phyloP scores from a whole-genome alignment of 2,888 invertebrate species.

The Amiota mariae region DNA sequence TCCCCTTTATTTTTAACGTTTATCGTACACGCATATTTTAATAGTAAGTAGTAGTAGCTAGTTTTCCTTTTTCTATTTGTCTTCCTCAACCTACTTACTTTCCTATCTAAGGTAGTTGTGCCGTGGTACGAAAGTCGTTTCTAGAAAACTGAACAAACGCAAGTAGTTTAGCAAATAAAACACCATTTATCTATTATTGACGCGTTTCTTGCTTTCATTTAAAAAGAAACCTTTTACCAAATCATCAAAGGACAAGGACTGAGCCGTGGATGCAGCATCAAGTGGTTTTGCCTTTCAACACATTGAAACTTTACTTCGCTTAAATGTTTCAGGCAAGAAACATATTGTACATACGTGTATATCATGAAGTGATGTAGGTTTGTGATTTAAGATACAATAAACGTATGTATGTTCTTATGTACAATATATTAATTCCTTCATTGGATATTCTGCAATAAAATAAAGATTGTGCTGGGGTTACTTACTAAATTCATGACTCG shows the following conservation, averaged over 20 bases:
- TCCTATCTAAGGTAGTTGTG: background rate
- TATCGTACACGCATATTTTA: constrained; percentile 60
- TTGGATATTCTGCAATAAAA: no score
- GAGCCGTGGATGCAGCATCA: background rate
- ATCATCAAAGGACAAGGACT: constrained; percentile 47
- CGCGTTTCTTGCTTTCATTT: constrained; percentile 42
- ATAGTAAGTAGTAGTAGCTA: constrained; percentile 54
- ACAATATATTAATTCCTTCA: no score
- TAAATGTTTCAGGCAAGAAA: no score
- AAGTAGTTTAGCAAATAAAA: constrained; percentile 43
- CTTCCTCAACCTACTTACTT: background rate
- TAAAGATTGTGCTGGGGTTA: no score
- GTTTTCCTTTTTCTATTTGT: constrained; percentile 3
- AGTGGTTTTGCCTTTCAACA: background rate
- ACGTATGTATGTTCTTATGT: no score
- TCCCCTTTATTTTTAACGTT: constrained; percentile 13
- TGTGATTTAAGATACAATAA: no score
- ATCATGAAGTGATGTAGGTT: no score
- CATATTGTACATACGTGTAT: no score
- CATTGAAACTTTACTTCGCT: no score
- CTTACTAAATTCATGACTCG: no score
- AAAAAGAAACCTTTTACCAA: constrained; percentile 23
- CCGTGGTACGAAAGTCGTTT: constrained; percentile 48
- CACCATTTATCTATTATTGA: constrained; percentile 65
- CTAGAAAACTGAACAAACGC: constrained; percentile 57